Conservation (phyloP, 2,888 invertebrate species). For the Shargacucullia verbasci region DNA sequence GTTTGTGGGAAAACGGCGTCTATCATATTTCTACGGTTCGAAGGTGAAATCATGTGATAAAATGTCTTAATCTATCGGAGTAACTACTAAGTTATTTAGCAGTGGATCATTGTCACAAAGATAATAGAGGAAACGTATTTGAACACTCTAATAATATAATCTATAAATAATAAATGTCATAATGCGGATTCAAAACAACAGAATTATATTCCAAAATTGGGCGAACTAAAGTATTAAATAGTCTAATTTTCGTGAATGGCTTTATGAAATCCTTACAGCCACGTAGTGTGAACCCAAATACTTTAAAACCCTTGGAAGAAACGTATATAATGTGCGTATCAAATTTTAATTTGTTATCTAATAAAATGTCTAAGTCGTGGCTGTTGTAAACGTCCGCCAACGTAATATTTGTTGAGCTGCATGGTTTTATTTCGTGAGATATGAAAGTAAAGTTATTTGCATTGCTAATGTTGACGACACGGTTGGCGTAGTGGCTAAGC, state of each 20-base stretch:
- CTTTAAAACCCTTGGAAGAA: background rate
- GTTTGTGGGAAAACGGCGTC: too few relatives aligned
- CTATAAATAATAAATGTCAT: too few relatives aligned
- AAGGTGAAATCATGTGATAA: too few relatives aligned
- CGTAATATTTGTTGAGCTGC: background rate
- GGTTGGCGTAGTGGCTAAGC: too few relatives aligned
- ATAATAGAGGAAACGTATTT: background rate
- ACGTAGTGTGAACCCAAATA: too few relatives aligned
- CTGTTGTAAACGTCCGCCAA: background rate
- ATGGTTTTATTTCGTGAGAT: background rate
- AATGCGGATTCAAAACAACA: constrained; percentile 1
- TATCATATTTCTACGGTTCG: too few relatives aligned
- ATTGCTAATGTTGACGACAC: too few relatives aligned
- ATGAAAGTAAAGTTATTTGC: background rate
- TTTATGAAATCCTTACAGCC: too few relatives aligned
- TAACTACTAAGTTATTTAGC: too few relatives aligned
- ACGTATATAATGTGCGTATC: background rate
- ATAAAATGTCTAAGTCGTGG: background rate
- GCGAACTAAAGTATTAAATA: constrained; percentile 2
- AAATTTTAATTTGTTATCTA: background rate
- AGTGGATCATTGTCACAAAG: too few relatives aligned
- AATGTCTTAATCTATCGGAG: too few relatives aligned
- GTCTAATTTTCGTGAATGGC: background rate
- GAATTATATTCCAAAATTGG: background rate
- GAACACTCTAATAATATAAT: too few relatives aligned